A percentile compares a stretch with the other conserved stretches of the same genome.
These are phyloP conservation scores for Pomacea maculata DNA, from an alignment of 1,140 invertebrate species.

Conservation along the genomic window DNA sequence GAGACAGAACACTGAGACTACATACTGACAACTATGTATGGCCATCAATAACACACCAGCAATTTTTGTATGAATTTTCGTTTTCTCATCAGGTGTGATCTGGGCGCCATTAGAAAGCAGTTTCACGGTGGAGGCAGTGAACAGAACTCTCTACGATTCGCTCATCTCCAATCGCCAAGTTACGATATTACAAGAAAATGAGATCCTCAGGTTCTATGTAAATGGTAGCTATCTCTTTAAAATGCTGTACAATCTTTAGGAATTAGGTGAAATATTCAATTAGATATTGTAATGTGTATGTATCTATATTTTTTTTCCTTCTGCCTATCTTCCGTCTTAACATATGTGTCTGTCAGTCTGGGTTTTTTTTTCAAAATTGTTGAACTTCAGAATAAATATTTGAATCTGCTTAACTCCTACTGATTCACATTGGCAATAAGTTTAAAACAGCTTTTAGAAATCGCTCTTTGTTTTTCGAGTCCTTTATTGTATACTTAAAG, in stretches of 20 bases:
- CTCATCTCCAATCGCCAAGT: neutral
- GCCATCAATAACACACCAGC: too few species aligned
- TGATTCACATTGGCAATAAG: neutral
- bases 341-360: too few species aligned
- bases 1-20: too few species aligned
- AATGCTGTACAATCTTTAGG: too few species aligned
- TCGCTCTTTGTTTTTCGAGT: too few species aligned
- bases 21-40: too few species aligned
- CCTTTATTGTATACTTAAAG: neutral
- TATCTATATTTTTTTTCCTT: neutral
- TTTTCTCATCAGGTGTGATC: slow-evolving; percentile 6
- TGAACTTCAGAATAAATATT: too few species aligned
- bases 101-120: slow-evolving; percentile 15
- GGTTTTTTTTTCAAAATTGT: neutral
- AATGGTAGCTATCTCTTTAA: neutral
- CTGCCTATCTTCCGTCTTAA: neutral
- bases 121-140: neutral
- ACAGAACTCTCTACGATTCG: slow-evolving; percentile 2
- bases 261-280: neutral
- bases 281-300: neutral
- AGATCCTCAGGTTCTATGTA: neutral
- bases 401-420: neutral
- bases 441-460: neutral
- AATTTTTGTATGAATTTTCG: neutral
- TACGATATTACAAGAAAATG: neutral